Percentiles rank a stretch among this genome's conserved stretches.
Conservation (phyloP, 2,888 invertebrate species). For the Perdita meconis region DNA sequence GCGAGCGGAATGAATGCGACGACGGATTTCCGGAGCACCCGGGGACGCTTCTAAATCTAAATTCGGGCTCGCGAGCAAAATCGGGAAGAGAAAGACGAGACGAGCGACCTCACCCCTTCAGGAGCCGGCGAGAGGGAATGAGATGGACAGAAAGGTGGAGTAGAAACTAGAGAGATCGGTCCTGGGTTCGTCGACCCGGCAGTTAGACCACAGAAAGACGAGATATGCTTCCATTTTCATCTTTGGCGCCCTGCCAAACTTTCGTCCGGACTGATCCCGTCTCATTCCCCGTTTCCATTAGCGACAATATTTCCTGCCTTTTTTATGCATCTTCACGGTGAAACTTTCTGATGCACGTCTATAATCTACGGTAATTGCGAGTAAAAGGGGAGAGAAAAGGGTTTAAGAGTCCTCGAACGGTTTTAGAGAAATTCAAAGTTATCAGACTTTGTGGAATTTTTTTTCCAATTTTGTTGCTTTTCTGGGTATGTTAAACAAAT, state of each 20-base stretch:
- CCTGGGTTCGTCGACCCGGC: constrained; percentile 78
- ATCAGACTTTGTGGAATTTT: too few relatives aligned
- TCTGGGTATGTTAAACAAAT: too few relatives aligned
- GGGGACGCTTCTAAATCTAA: constrained; percentile 62
- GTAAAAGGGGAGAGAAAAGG: too few relatives aligned
- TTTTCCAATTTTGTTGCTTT: too few relatives aligned
- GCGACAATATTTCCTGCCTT: constrained; percentile 33
- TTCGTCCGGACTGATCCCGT: constrained; percentile 66
- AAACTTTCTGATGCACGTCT: constrained; percentile 1
- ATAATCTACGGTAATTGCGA: constrained; percentile 11
- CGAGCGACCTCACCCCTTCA: constrained; percentile 22
- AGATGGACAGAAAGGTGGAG: constrained; percentile 22
- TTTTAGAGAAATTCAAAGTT: too few relatives aligned
- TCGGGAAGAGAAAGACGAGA: constrained; percentile 34
- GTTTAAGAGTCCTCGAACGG: too few relatives aligned
- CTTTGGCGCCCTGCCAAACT: constrained; percentile 80
- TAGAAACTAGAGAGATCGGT: constrained; percentile 63
- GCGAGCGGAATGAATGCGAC: constrained; percentile 22
- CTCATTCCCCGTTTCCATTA: constrained; percentile 59
- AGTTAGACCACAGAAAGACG: constrained; percentile 74
- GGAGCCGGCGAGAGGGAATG: constrained; percentile 19
- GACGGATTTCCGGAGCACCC: constrained; percentile 57
- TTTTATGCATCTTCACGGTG: not conserved
- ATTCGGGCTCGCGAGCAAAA: constrained; percentile 54
- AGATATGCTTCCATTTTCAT: constrained; percentile 84